Evolutionary conservation across 1,140 invertebrate genomes (phyloP), one percentile per base, ranked within the genome.

Genomic region (Drosophila bocqueti): DNA sequence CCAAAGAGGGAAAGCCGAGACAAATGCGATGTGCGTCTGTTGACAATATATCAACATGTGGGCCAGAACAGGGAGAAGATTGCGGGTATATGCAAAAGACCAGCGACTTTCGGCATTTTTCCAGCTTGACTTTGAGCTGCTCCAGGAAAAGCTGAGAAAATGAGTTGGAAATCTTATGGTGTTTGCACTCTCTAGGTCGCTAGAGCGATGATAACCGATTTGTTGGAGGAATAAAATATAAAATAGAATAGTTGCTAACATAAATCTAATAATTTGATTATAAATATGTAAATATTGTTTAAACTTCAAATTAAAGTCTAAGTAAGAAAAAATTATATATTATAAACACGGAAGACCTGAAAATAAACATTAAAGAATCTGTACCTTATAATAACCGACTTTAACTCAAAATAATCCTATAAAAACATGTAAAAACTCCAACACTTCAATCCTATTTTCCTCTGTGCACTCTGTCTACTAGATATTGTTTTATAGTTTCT

Each of bases 41-140:
- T 91, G 89, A 91, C 89, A 91, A 91, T 83, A 91, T 91, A 91
- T 91, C 89, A 91, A 82, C 81, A 81, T 91, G 83, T 89, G 84
- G 84, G 49, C 54, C 71, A 49, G 52, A 18, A 18, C 34, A n/a
- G 67, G 24, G 10, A 46, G 36, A 34, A 36, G 49, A 29, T 34
- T 50, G 31, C 40, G 40, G 24, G 54, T 57, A 79, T 81, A 89
- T 89, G 73, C 74, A 84, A 84, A 87, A 36, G 58, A 54, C 64
- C 68, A 78, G 54, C 40, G 72, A 71, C 54, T 80, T 81, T 81
- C 61, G 49, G 38, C 78, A 68, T 86, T 86, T 79, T 86, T 80
- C 78, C 66, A 50, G 83, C 81, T 81, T 81, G 67, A 76, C 79
- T 79, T 89, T 85, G 67, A 75, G 66, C 72, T 47, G 63, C 72